Base-by-base conservation (phyloP, 2,888 invertebrate species). In the Calliopum simillimum region DNA sequence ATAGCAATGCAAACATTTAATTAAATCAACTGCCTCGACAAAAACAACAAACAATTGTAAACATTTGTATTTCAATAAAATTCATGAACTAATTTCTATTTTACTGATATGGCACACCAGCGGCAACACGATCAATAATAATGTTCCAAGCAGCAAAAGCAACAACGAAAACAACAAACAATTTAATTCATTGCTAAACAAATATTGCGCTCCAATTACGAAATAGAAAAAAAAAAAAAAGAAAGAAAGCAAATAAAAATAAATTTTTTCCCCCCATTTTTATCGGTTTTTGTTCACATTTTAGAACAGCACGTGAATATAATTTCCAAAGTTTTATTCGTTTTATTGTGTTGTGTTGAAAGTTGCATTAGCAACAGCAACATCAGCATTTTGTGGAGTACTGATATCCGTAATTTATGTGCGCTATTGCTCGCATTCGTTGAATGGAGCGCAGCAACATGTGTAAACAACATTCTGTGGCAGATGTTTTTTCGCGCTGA, bases 381-480 rank as follows among this genome's bases (percentile, higher is more conserved):
- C 14, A 49, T 25, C 49, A 67, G 59, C 59, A 67, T 23, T 66
- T 66, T 56, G 33, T 49, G n/a, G n/a, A n/a, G n/a, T 49, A 59
- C 41, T 51, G 46, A 56, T 25, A 21, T 58, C 49, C 8, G 33
- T 8, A 67, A 58, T 58, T 67, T 67, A 67, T 43, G 59, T 67
- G 67, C 59, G 47, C 67, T 49, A 23, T 16, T n/a, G 41, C 56
- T n/a, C 58, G 66, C 66, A 58, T 67, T n/a, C n/a, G 49, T 59
- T 67, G 59, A 58, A 33, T 33, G 5, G 33, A 8, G 33, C 33
- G 58, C 58, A 67, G 19, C 58, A 59, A 67, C 67, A 58, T 67
- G 47, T 67, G 67, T 67, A 55, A 68, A 62, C 61, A 68, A 68
- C 62, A 62, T 46, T 55, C 33, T 25, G 4, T 5, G 62, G 68